Base-by-base conservation (phyloP, 2,888 invertebrate species). In the Agrotis ipsilon region DNA sequence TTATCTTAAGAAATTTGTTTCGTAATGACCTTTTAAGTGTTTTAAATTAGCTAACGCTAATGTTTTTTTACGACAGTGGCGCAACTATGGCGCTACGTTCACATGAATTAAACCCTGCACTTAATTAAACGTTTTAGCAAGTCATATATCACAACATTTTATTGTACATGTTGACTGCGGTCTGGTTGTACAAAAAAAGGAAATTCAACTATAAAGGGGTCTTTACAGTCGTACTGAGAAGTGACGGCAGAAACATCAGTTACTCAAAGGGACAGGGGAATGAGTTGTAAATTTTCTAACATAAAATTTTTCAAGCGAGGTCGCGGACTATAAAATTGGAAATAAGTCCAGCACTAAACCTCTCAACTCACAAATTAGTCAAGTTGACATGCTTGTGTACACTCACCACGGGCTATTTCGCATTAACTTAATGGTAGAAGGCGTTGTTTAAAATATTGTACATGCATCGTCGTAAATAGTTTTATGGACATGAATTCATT, bases 1-100 rank as follows among this genome's bases (percentile, higher is more conserved):
- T 90, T 90, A 91, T 89, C 89, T 92, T 89, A 82, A 89, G 92
- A 91, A 92, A 91, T 88, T 84, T 72, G 86, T 93, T 93, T 90
- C 87, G 89, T 87, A 93, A 92, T 88, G 85, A 84, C 82, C 87
- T 88, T 87, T 91, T 90, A 90, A 91, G 90, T 91, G 88, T 91
- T 91, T 90, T 88, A 89, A 90, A 92, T 93, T 93, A 89, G 89
- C 90, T 84, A 90, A 92, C 81, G 76, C 73, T 83, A 80, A 82
- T 87, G 74, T 84, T 83, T 80, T 32, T 68, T 55, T 66, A 69
- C 64, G 70, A 71, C 57, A 59, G 43, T 81, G 78, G 74, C 64
- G 79, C 75, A 83, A 83, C 63, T 68, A 46, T 68, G 62, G 58
- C 71, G 78, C 68, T 57, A 59, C 57, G 19, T 67, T 48, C 39